Percentiles rank a stretch among this genome's conserved stretches.
phyloP scores from a whole-genome alignment of 2,888 invertebrate species.

The Merodon equestris region DNA sequence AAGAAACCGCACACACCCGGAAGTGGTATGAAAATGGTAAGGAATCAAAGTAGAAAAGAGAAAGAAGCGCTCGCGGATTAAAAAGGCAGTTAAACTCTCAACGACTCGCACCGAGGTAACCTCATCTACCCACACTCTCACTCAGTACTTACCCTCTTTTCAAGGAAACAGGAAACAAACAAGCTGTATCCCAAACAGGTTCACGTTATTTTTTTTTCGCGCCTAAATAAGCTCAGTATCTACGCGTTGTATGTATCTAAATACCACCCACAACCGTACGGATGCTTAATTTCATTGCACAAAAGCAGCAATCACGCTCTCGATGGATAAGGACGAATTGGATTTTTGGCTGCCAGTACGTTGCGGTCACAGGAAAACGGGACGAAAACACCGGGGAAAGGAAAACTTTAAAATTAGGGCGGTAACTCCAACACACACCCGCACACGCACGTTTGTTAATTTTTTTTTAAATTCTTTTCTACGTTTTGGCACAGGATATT shows the following conservation, averaged over 20 bases:
- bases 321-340: constrained; percentile 32
- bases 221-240: constrained; percentile 33
- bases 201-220: constrained; percentile 41
- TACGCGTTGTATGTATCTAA: constrained; percentile 3
- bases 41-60: neutral
- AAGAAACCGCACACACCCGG: neutral
- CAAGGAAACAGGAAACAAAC: constrained; percentile 17
- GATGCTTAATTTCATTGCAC: constrained; percentile 52
- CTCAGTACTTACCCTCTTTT: constrained; percentile 48
- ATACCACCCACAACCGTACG: constrained; percentile 52
- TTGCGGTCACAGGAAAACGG: constrained; percentile 28
- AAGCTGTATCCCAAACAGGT: constrained; percentile 58
- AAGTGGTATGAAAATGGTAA: constrained; percentile 12
- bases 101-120: constrained; percentile 7
- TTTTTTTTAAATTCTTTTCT: constrained; percentile 9
- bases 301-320: constrained; percentile 53
- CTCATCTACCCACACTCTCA: constrained; percentile 1
- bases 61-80: constrained; percentile 16
- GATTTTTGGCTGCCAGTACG: constrained; percentile 26
- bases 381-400: constrained; percentile 18
- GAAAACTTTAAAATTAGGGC: constrained; percentile 62
- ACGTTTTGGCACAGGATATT: too few relatives aligned
- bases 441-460: constrained; percentile 31
- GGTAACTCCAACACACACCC: constrained; percentile 56
- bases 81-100: constrained; percentile 27